Conservation (phyloP, 2,888 invertebrate species). For the Empis livida region DNA sequence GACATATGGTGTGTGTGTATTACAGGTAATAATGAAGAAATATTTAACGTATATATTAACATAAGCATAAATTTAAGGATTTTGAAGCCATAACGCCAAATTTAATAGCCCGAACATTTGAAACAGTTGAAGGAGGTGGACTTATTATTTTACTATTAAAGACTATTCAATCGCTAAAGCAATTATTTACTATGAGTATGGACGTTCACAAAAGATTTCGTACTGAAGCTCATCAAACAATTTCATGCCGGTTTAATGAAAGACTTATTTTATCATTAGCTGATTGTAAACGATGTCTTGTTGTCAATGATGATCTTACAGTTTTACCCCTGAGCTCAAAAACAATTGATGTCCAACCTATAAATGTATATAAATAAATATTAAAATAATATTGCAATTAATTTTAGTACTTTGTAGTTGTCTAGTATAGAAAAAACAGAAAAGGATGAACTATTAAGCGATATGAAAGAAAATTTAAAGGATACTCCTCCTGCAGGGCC, state of each 20-base stretch:
- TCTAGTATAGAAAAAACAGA: slow-evolving; percentile 27
- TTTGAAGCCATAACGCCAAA: slow-evolving; percentile 98
- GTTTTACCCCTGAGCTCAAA: slow-evolving; percentile 87
- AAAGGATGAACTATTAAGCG: slow-evolving; percentile 49
- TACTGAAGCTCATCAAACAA: slow-evolving; percentile 86
- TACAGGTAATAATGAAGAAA: no score
- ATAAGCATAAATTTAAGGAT: slow-evolving; percentile 45
- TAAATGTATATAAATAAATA: slow-evolving; percentile 36
- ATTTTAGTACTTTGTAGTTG: slow-evolving; percentile 15
- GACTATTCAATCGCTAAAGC: slow-evolving; percentile 75
- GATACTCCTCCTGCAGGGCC: slow-evolving; percentile 89
- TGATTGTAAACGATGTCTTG: slow-evolving; percentile 74
- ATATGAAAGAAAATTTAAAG: slow-evolving; percentile 67
- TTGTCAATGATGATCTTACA: slow-evolving; percentile 87
- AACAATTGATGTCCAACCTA: slow-evolving; percentile 65
- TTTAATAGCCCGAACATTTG: slow-evolving; percentile 87
- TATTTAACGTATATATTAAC: no score
- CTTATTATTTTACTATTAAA: slow-evolving; percentile 78
- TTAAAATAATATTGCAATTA: neutral
- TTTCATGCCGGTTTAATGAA: slow-evolving; percentile 93
- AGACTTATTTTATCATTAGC: slow-evolving; percentile 83
- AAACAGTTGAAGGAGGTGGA: slow-evolving; percentile 97
- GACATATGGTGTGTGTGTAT: slow-evolving; percentile 89
- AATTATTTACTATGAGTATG: slow-evolving; percentile 94
- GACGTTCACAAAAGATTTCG: slow-evolving; percentile 89